Conservation (phyloP, 1,140 invertebrate genomes). For the Meloidogyne chitwoodi region DNA sequence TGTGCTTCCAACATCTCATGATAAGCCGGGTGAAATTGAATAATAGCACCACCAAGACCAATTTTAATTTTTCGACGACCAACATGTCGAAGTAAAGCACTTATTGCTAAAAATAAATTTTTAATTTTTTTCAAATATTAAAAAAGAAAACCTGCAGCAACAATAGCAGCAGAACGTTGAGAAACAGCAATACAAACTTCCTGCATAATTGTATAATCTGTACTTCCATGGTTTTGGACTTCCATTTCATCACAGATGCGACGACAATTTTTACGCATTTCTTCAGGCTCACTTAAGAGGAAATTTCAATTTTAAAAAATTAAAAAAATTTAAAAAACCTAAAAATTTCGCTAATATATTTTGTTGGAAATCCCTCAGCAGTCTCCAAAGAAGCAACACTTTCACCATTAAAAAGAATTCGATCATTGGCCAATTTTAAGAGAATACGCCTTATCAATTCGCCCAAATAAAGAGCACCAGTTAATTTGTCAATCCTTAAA, state of each 20-base stretch:
- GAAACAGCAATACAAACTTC: conserved; percentile 56
- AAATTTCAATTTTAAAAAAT: not conserved
- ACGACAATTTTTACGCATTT: conserved; percentile 50
- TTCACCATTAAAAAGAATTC: conserved; percentile 49
- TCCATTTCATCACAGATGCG: conserved; percentile 59
- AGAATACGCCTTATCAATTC: conserved; percentile 55
- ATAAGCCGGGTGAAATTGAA: conserved; percentile 58
- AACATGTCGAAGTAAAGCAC: conserved; percentile 54
- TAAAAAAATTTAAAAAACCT: conserved; percentile 33
- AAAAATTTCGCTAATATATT: conserved; percentile 59
- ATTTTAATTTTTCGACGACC: conserved; percentile 47
- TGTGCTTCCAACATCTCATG: conserved; percentile 51
- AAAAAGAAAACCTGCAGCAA: conserved; percentile 52
- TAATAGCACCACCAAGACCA: conserved; percentile 57
- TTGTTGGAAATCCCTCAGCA: conserved; percentile 53
- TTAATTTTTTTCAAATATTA: not conserved
- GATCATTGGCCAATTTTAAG: conserved; percentile 50
- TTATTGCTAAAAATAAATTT: conserved; percentile 47
- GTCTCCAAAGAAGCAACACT: conserved; percentile 50
- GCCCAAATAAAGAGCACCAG: conserved; percentile 58
- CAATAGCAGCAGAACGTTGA: conserved; percentile 52
- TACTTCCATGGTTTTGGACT: conserved; percentile 54
- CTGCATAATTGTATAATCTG: conserved; percentile 54
- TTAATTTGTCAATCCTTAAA: conserved; percentile 58
- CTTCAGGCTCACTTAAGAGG: conserved; percentile 50